Evolutionary conservation across 2,797 vertebrate genomes (phyloP).

Genomic region (Pangasius macronema): DNA sequence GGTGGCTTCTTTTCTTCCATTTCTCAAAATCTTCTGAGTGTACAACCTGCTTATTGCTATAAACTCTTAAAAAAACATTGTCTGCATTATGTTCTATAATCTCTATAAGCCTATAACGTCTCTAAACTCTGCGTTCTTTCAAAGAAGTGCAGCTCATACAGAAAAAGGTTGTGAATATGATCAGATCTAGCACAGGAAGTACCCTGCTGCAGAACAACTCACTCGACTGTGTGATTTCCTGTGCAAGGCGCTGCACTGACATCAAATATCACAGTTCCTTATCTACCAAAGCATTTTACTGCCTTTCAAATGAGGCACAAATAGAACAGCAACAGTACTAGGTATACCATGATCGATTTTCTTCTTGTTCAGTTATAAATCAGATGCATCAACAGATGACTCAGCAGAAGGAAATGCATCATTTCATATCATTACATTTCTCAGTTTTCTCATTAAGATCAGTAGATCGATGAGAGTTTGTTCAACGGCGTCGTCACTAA

Average conservation of each 20-base stretch:
- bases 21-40: neutral
- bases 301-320: neutral
- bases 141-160: neutral
- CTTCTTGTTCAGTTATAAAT: neutral
- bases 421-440: neutral
- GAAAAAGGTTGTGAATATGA: slow-evolving; percentile 19
- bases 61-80: neutral
- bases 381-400: neutral
- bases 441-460: neutral
- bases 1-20: neutral
- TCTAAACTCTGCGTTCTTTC: neutral
- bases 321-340: neutral
- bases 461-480: neutral
- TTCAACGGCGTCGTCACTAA: neutral
- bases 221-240: slow-evolving; percentile 62
- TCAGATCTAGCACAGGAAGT: slow-evolving; percentile 59
- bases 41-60: neutral
- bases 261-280: slow-evolving; percentile 44
- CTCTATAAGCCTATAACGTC: neutral
- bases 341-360: neutral
- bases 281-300: neutral
- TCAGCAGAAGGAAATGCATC: slow-evolving; percentile 13
- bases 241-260: slow-evolving; percentile 50
- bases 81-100: neutral
- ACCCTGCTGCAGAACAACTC: slow-evolving; percentile 53